phyloP scores from a whole-genome alignment of 1,140 invertebrate genomes.

The Diorhabda sublineata region DNA sequence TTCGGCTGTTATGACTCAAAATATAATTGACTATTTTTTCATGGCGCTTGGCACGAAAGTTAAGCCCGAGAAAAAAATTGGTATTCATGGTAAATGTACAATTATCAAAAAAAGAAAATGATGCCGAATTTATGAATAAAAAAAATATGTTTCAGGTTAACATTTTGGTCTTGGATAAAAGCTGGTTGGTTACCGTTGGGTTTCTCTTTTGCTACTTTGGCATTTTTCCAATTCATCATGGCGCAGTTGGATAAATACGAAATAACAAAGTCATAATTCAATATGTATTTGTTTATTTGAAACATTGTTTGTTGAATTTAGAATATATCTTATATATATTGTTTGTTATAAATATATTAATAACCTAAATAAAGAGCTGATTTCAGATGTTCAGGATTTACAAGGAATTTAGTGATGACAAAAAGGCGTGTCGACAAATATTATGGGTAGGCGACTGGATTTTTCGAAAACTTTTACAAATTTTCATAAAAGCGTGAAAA shows the following conservation, averaged over 20 bases:
- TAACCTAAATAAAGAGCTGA: too few relatives aligned
- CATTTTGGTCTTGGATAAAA: constrained; percentile 67
- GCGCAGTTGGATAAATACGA: constrained; percentile 55
- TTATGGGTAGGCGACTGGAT: too few relatives aligned
- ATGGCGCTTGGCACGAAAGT: neutral
- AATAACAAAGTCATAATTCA: constrained; percentile 4
- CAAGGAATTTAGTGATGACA: too few relatives aligned
- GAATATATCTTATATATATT: neutral
- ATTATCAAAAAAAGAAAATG: neutral
- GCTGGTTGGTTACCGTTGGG: constrained; percentile 67
- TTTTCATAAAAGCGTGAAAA: too few relatives aligned
- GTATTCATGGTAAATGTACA: too few relatives aligned
- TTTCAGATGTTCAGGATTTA: too few relatives aligned
- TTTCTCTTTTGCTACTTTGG: constrained; percentile 69
- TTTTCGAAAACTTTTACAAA: too few relatives aligned
- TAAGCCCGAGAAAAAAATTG: too few relatives aligned
- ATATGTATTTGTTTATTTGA: neutral
- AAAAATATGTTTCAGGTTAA: constrained; percentile 49
- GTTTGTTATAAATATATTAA: too few relatives aligned
- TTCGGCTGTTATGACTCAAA: neutral
- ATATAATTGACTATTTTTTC: neutral
- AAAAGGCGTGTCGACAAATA: too few relatives aligned
- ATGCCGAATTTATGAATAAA: constrained; percentile 12
- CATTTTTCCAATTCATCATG: constrained; percentile 74
- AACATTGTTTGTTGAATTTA: too few relatives aligned